These are phyloP conservation scores for Apostichopus californicus DNA, from an alignment of 35 echinoderm and acorn worm species.

Conservation along the genomic window DNA sequence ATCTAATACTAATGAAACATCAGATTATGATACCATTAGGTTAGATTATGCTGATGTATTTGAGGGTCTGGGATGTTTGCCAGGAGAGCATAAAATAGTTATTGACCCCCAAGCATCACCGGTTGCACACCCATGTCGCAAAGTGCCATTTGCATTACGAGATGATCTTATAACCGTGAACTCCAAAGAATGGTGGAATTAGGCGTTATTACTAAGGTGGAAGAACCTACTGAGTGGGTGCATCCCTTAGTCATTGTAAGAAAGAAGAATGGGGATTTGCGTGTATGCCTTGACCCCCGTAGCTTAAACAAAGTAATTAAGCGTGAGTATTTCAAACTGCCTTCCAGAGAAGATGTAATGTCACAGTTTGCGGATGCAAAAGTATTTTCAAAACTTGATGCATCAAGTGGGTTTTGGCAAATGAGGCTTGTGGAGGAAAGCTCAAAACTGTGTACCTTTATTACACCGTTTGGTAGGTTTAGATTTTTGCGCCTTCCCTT, in stretches of 20 bases:
- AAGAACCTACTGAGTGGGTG: conserved; percentile 62
- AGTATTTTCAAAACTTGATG: conserved; percentile 59
- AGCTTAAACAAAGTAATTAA: conserved; percentile 58
- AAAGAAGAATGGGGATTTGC: conserved; percentile 62
- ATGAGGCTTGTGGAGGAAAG: conserved; percentile 58
- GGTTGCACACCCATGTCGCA: conserved; percentile 41
- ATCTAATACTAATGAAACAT: not conserved
- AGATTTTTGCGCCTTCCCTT: conserved; percentile 67
- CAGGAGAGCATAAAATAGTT: conserved; percentile 30
- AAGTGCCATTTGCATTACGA: conserved; percentile 46
- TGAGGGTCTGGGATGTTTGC: conserved; percentile 56
- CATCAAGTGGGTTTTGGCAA: conserved; percentile 70
- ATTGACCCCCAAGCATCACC: conserved; percentile 23
- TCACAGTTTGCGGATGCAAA: conserved; percentile 57
- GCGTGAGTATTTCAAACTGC: conserved; percentile 65
- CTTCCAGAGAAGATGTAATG: conserved; percentile 47
- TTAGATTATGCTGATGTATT: conserved; percentile 52
- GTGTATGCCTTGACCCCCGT: conserved; percentile 61
- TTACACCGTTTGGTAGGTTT: conserved; percentile 71
- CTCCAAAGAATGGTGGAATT: conserved; percentile 69
- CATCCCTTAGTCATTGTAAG: conserved; percentile 7
- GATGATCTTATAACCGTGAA: conserved; percentile 62
- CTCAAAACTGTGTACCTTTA: conserved; percentile 56
- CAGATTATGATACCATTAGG: not conserved
- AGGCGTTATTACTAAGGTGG: conserved; percentile 41